A percentile compares a stretch with the other conserved stretches of the same genome.
Evolutionary conservation across 2,797 vertebrate genomes (phyloP).

Genomic region (Centroberyx gerrardi): DNA sequence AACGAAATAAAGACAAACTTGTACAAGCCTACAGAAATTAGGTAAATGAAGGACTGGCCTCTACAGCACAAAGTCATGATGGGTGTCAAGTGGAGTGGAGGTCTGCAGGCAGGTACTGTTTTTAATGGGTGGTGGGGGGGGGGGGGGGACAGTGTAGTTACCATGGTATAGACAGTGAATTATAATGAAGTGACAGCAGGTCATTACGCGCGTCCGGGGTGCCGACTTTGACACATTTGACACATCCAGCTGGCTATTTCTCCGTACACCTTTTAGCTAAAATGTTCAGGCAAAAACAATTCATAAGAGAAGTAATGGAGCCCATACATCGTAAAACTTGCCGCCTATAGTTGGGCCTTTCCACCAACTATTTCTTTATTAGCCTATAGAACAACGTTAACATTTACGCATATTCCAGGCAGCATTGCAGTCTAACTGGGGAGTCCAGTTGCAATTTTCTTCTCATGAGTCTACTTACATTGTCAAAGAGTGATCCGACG

Average conservation of each 20-base stretch:
- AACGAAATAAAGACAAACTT: not conserved
- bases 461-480: conserved; percentile 80
- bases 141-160: too few species aligned
- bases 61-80: too few species aligned
- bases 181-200: not conserved
- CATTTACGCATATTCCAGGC: conserved; percentile 24
- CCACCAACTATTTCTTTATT: not conserved
- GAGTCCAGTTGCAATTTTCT: not conserved
- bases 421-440: not conserved
- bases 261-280: too few species aligned
- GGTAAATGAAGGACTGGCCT: too few species aligned
- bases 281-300: too few species aligned
- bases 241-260: too few species aligned
- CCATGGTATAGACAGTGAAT: not conserved
- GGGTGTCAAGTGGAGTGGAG: too few species aligned
- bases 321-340: too few species aligned
- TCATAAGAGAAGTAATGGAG: too few species aligned
- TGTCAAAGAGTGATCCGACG: conserved; percentile 89
- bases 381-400: not conserved
- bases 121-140: too few species aligned
- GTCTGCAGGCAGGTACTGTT: not conserved
- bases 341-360: too few species aligned
- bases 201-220: not conserved
- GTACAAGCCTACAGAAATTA: not conserved
- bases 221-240: too few species aligned